A percentile compares a stretch with the other conserved stretches of the same genome.
Evolutionary conservation across 2,113 vertebrate species (phyloP).

Genomic region (Platanista minor): DNA sequence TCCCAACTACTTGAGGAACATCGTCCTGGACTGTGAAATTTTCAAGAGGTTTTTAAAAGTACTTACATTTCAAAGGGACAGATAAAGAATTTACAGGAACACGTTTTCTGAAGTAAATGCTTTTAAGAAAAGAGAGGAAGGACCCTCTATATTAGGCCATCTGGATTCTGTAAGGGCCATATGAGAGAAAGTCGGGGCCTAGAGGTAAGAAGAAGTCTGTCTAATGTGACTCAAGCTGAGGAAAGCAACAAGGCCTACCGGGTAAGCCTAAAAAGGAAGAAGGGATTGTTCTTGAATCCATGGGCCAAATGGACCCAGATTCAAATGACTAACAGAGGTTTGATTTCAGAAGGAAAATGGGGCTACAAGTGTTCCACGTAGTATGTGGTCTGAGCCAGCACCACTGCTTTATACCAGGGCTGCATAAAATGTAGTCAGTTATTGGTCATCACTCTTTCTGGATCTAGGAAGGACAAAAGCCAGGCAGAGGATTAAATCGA

Average conservation of each 20-base stretch:
- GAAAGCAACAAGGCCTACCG: neutral
- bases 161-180: neutral
- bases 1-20: neutral
- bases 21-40: neutral
- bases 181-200: neutral
- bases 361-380: neutral
- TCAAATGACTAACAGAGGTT: neutral
- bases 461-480: neutral
- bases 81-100: neutral
- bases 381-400: neutral
- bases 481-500: neutral
- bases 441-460: neutral
- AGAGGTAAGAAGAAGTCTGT: neutral
- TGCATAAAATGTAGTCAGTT: neutral
- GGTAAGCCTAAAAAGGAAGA: neutral
- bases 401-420: neutral
- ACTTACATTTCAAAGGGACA: neutral
- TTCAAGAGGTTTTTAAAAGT: neutral
- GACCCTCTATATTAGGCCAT: accelerated
- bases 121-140: neutral
- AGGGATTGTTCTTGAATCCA: neutral
- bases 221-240: neutral
- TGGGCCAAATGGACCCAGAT: neutral
- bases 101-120: neutral
- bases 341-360: neutral